phyloP scores from a whole-genome alignment of 2,888 invertebrate genomes.

The Strigamia maritima region DNA sequence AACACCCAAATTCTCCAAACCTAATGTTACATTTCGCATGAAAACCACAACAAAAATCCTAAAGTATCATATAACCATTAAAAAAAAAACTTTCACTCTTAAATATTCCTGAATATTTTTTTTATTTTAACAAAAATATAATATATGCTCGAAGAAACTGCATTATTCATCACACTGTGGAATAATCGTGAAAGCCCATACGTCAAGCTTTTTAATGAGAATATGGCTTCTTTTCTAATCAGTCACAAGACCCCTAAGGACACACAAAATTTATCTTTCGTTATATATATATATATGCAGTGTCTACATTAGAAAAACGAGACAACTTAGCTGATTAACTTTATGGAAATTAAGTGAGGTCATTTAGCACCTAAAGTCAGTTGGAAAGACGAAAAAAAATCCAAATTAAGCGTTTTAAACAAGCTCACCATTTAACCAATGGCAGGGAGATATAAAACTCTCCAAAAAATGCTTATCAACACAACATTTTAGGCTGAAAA shows the following conservation, averaged over 20 bases:
- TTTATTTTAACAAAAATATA: not conserved
- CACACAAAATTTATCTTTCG: slow-evolving; percentile 32
- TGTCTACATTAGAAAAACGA: slow-evolving; percentile 27
- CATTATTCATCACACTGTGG: slow-evolving; percentile 19
- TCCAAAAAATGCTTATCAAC: not conserved
- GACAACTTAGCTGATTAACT: slow-evolving; percentile 33
- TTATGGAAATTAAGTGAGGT: slow-evolving; percentile 34
- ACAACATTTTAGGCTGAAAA: not conserved
- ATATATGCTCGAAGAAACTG: not conserved
- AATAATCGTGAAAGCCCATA: not conserved
- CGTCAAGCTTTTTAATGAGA: slow-evolving; percentile 13
- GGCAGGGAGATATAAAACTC: slow-evolving; percentile 4
- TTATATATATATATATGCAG: slow-evolving; percentile 25
- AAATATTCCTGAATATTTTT: not conserved
- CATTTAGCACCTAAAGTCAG: slow-evolving; percentile 22
- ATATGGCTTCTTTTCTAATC: slow-evolving; percentile 31
- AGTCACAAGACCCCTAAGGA: slow-evolving; percentile 32
- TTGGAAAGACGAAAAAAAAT: slow-evolving; percentile 4
- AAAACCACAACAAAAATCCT: not conserved
- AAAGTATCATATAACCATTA: not conserved
- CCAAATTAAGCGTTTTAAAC: slow-evolving; percentile 31
- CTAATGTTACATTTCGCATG: not conserved
- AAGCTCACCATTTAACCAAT: slow-evolving; percentile 8
- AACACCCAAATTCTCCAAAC: not conserved
- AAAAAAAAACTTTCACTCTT: not conserved